Percentiles rank a stretch among this genome's conserved stretches.
phyloP scores from a whole-genome alignment of 2,797 vertebrate genomes.

The Ceryle rudis region DNA sequence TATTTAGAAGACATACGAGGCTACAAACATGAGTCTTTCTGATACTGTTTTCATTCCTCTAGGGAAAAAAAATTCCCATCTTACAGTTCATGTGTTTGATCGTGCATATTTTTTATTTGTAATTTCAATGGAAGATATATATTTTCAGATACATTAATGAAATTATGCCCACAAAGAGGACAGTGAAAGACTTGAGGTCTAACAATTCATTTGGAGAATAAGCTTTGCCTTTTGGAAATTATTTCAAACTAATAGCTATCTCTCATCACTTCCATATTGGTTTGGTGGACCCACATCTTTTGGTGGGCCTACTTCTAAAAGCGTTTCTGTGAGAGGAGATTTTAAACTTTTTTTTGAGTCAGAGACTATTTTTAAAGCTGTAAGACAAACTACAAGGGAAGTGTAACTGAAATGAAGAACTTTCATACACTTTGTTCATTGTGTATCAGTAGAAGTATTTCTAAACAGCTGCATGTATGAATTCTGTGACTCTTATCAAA shows the following conservation, averaged over 20 bases:
- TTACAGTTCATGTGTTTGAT: background rate
- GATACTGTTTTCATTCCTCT: background rate
- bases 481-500: background rate
- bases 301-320: background rate
- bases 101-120: background rate
- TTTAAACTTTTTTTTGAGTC: background rate
- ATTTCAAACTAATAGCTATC: background rate
- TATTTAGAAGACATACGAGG: background rate
- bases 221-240: background rate
- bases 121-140: background rate
- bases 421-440: background rate
- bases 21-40: background rate
- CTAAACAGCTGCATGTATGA: background rate
- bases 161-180: background rate
- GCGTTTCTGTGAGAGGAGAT: background rate
- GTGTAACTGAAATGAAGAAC: background rate
- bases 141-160: background rate
- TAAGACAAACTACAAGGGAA: background rate
- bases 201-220: background rate
- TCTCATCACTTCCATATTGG: background rate
- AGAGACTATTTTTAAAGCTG: background rate
- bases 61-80: background rate
- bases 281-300: background rate
- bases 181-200: background rate
- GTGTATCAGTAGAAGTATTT: background rate